These are phyloP conservation scores for Polia nebulosa DNA, from an alignment of 2,888 invertebrate species.

Conservation along the genomic window DNA sequence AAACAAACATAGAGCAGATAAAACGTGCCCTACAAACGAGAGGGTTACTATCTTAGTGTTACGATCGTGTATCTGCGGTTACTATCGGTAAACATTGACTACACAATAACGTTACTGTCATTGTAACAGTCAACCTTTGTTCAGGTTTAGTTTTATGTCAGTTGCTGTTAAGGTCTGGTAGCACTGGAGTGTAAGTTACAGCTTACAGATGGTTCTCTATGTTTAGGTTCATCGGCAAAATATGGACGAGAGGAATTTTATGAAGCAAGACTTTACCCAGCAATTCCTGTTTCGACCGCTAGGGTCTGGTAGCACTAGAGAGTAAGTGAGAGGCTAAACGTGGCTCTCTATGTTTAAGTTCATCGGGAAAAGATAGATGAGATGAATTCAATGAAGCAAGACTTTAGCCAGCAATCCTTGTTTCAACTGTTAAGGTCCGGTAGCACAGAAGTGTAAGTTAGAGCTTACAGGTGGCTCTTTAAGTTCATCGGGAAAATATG, in stretches of 20 bases:
- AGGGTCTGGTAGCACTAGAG: too few relatives aligned
- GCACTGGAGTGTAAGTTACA: constrained; percentile 19
- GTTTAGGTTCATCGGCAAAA: neutral
- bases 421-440: too few relatives aligned
- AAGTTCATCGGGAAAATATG: too few relatives aligned
- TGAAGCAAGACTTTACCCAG: neutral
- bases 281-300: neutral
- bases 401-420: too few relatives aligned
- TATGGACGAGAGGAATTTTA: neutral
- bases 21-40: constrained; percentile 67
- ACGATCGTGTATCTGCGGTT: constrained; percentile 71
- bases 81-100: constrained; percentile 72
- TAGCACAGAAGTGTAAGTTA: too few relatives aligned
- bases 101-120: constrained; percentile 67
- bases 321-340: too few relatives aligned
- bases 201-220: neutral
- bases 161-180: constrained; percentile 38
- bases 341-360: too few relatives aligned
- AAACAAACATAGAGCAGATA: constrained; percentile 55
- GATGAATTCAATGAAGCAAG: too few relatives aligned
- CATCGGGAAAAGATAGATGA: too few relatives aligned
- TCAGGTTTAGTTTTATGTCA: constrained; percentile 44
- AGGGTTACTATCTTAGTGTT: constrained; percentile 74
- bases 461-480: too few relatives aligned
- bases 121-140: constrained; percentile 70